Conservation (phyloP, 2,888 invertebrate species). For the Druceiella hillmani region DNA sequence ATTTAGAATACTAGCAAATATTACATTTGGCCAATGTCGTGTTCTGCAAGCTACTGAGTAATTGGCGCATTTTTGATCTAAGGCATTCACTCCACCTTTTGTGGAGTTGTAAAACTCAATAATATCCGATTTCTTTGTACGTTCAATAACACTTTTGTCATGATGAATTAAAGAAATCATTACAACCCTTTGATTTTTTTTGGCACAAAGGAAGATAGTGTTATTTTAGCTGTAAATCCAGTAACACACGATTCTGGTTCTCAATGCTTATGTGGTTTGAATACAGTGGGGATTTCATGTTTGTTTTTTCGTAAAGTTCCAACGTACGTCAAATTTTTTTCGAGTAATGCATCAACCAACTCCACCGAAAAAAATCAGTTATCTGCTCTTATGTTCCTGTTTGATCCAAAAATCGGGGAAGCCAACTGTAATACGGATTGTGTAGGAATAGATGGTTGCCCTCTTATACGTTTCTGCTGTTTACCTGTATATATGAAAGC, state of each 20-base stretch:
- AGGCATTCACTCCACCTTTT: background rate
- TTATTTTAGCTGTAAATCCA: background rate
- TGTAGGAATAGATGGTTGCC: too few species aligned
- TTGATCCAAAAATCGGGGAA: too few species aligned
- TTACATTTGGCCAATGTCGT: slow-evolving; percentile 1
- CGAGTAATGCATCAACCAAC: slow-evolving; percentile 5
- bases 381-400: too few species aligned
- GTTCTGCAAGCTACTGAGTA: background rate
- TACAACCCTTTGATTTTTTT: background rate
- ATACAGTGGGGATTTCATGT: too few species aligned
- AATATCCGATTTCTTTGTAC: background rate
- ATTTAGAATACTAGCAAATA: background rate
- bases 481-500: slow-evolving; percentile 17
- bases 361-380: too few species aligned
- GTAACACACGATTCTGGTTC: too few species aligned
- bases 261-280: background rate
- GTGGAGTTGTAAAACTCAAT: background rate
- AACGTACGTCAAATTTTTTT: slow-evolving; percentile 17
- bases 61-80: background rate
- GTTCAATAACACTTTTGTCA: background rate
- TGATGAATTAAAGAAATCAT: too few species aligned
- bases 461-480: slow-evolving; percentile 1
- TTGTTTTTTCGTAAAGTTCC: slow-evolving; percentile 22
- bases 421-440: slow-evolving; percentile 6
- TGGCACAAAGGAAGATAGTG: background rate